Evolutionary conservation across 2,888 invertebrate genomes (phyloP), one percentile per base, ranked within the genome.

Genomic region (Morpho helenor): DNA sequence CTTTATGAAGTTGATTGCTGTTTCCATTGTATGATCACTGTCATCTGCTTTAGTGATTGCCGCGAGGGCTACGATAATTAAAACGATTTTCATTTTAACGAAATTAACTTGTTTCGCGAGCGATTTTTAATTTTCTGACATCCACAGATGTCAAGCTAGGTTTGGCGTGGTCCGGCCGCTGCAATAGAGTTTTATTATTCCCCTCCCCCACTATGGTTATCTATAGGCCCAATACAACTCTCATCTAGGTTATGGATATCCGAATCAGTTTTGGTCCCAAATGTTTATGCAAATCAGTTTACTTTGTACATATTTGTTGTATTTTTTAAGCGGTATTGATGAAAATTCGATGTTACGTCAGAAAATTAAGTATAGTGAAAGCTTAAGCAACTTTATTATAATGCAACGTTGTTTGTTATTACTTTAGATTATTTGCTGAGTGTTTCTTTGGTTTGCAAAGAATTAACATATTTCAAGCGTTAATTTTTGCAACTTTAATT

Each of bases 1-100:
- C 87, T 94, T 93, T 64, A 95, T 88, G 79, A 95, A 93, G 75
- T 91, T 92, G 60, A 95, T 86, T 8, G 94, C 94, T 47, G 92
- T 92, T 67, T 93, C 93, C 75, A 95, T 79, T 48, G 88, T 86
- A 45, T 91, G 92, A 63, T 93, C 91, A 70, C 86, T 80, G 56
- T 85, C 84, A 48, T 91, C 86, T 1, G 87, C 87, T 3, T 78
- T 75, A 49, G 79, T 87, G 52, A 86, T 77, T 45, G 86, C 86
- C 68, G 85, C 84, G 39, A 87, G 74, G 61, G 87, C 82, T 63
- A 84, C 82, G 50, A 85, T 39, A 51, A 79, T 70, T 45, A 84
- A 16, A 43, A 76, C 62, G 58, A 84, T 65, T 70, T 87, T 90
- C 89, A 90, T 90, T 72, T 88, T 75, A 75, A 71, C 51, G 56